Conservation (phyloP, 1,140 invertebrate genomes). For the Papilio polyxenes region DNA sequence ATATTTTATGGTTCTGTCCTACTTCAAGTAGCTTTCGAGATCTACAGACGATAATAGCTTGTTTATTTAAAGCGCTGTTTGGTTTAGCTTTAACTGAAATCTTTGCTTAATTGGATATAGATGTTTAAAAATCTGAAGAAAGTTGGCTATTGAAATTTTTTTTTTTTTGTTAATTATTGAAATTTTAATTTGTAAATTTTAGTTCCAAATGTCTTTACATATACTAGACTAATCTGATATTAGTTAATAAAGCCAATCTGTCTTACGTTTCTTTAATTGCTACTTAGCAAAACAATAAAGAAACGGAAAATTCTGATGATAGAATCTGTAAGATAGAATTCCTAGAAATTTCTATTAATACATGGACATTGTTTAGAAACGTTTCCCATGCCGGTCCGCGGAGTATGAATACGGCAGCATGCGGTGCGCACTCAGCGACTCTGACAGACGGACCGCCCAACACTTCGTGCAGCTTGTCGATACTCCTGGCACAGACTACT, state of each 20-base stretch:
- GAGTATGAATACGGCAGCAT: slow-evolving; percentile 97
- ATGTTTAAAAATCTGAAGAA: slow-evolving; percentile 3
- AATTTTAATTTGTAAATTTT: not conserved
- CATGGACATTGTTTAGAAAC: slow-evolving; percentile 80
- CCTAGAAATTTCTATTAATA: not conserved
- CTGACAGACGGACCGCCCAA: slow-evolving; percentile 91
- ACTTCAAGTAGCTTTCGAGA: slow-evolving; percentile 50
- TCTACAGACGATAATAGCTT: slow-evolving; percentile 27
- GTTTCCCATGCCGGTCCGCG: slow-evolving; percentile 94
- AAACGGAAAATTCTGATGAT: not conserved
- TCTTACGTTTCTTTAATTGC: not conserved
- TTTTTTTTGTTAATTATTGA: not conserved
- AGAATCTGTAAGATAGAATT: not conserved
- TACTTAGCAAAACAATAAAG: not conserved
- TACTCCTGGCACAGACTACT: slow-evolving; percentile 95
- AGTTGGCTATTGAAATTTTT: not conserved
- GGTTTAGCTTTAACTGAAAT: slow-evolving; percentile 19
- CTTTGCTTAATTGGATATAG: slow-evolving; percentile 32
- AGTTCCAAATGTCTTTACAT: not conserved
- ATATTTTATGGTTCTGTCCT: slow-evolving; percentile 68
- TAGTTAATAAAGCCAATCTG: not conserved
- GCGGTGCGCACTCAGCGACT: slow-evolving; percentile 93
- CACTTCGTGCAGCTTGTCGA: slow-evolving; percentile 93
- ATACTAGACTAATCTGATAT: not conserved
- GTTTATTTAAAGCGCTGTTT: slow-evolving; percentile 14